phyloP scores from a whole-genome alignment of 2,888 invertebrate species.

The Drosophila tanythrix region DNA sequence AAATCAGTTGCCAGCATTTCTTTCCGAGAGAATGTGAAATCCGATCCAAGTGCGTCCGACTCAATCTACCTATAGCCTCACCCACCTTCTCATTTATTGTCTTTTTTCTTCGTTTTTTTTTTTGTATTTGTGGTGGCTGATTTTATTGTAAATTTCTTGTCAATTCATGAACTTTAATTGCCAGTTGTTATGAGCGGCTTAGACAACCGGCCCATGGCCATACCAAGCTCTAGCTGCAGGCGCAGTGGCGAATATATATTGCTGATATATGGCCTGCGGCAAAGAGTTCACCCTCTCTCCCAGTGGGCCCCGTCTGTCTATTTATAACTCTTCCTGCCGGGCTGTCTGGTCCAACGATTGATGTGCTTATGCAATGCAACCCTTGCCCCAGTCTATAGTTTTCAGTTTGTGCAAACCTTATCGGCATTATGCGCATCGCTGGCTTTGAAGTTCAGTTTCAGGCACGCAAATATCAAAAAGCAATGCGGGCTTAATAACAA shows the following conservation, averaged over 20 bases:
- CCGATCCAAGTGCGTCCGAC: conserved; percentile 30
- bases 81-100: conserved; percentile 58
- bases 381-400: conserved; percentile 57
- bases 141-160: conserved; percentile 69
- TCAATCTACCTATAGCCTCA: conserved; percentile 50
- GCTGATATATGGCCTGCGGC: conserved; percentile 74
- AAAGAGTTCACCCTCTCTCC: conserved; percentile 33
- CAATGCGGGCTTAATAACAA: conserved; percentile 53
- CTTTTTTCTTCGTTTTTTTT: conserved; percentile 28
- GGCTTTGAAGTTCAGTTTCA: conserved; percentile 69
- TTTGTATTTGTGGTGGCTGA: conserved; percentile 36
- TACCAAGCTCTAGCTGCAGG: conserved; percentile 7
- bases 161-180: conserved; percentile 77
- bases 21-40: conserved; percentile 56
- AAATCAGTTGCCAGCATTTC: conserved; percentile 62
- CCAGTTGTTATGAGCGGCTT: conserved; percentile 57
- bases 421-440: conserved; percentile 62
- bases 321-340: conserved; percentile 32
- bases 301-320: neutral
- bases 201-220: conserved; percentile 17
- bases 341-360: conserved; percentile 75
- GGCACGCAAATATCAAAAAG: conserved; percentile 74
- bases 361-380: conserved; percentile 78
- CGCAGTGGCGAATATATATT: conserved; percentile 51
- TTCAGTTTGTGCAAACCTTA: conserved; percentile 56